phyloP scores from a whole-genome alignment of 2,888 invertebrate genomes.

The Cerceris rybyensis region DNA sequence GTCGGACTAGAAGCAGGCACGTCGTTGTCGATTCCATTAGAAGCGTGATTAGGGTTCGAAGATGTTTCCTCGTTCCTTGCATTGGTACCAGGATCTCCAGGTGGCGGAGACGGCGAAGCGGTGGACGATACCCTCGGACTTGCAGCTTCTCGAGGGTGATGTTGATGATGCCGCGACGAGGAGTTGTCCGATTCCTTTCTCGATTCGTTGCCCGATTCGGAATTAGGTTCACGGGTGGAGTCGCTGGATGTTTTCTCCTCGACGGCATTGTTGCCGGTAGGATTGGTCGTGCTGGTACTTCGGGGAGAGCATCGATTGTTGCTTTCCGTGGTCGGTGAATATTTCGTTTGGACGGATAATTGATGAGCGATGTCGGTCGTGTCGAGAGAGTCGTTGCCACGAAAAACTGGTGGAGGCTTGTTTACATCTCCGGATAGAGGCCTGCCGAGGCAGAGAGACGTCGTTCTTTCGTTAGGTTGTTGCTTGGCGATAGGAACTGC shows the following conservation, averaged over 20 bases:
- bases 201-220: conserved; percentile 34
- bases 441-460: conserved; percentile 14
- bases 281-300: conserved; percentile 5
- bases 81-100: conserved; percentile 30
- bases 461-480: conserved; percentile 45
- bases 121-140: conserved; percentile 76
- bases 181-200: conserved; percentile 40
- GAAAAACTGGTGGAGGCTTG: conserved; percentile 30
- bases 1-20: conserved; percentile 27
- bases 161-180: conserved; percentile 18
- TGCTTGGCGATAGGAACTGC: conserved; percentile 74
- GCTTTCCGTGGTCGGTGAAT: conserved; percentile 35
- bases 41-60: conserved; percentile 9
- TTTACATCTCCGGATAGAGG: conserved; percentile 18
- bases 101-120: conserved; percentile 74
- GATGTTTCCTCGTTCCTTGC: conserved; percentile 13
- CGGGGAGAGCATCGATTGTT: conserved; percentile 43
- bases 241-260: conserved; percentile 21
- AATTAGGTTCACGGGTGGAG: conserved; percentile 15
- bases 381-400: conserved; percentile 38
- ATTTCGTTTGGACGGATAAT: conserved; percentile 49
- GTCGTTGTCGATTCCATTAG: conserved; percentile 37
- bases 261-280: conserved; percentile 10
- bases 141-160: conserved; percentile 63
- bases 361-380: conserved; percentile 33